A percentile compares a stretch with the other conserved stretches of the same genome.
These are phyloP conservation scores for Agapornis canus DNA, from an alignment of 2,797 vertebrate species.

Conservation along the genomic window DNA sequence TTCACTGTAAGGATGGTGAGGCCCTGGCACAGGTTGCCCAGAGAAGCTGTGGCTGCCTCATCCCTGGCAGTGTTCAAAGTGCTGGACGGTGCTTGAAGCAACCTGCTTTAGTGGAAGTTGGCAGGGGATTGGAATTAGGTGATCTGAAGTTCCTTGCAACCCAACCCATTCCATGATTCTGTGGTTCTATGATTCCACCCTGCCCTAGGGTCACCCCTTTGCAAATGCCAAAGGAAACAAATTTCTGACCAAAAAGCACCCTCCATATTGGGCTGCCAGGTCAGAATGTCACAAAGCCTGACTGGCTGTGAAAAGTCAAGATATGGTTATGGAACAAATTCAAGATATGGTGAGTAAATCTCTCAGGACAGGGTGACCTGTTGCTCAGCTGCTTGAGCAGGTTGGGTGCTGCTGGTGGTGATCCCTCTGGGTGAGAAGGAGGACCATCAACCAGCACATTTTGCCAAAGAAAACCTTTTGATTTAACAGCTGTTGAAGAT, in stretches of 20 bases:
- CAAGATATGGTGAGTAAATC: not conserved
- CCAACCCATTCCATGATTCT: too few relatives aligned
- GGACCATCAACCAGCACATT: not conserved
- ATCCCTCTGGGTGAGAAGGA: not conserved
- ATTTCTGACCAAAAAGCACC: not conserved
- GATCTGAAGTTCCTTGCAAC: not conserved
- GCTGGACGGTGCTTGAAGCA: not conserved
- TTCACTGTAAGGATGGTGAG: not conserved
- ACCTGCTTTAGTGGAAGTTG: not conserved
- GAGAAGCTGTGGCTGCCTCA: not conserved
- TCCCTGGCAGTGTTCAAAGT: not conserved
- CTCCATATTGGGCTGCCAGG: fast-evolving
- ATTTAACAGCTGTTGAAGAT: not conserved
- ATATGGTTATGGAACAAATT: not conserved
- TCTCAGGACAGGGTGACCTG: not conserved
- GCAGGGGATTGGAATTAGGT: not conserved
- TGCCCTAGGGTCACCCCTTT: not conserved
- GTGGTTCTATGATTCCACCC: too few relatives aligned
- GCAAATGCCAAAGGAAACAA: fast-evolving
- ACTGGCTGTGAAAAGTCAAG: not conserved
- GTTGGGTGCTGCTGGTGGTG: not conserved
- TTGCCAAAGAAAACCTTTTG: not conserved
- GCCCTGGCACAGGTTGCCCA: not conserved
- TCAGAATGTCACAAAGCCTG: not conserved
- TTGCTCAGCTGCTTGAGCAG: not conserved